Conservation (phyloP, 1,140 invertebrate genomes). For the Danaus plexippus region DNA sequence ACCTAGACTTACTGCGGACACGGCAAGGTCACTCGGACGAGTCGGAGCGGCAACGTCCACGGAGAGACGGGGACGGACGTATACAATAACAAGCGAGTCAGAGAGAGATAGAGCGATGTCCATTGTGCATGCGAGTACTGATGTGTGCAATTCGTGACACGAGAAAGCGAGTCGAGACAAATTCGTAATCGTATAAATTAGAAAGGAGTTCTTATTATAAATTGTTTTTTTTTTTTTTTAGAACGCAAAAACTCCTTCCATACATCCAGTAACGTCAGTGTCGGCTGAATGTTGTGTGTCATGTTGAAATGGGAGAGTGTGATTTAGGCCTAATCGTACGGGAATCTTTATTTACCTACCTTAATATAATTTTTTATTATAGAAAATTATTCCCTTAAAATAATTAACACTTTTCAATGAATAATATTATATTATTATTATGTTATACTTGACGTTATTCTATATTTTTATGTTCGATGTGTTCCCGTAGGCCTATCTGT, state of each 20-base stretch:
- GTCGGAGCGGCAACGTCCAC: conserved; percentile 47
- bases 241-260: background rate
- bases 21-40: conserved; percentile 50
- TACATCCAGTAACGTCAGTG: background rate
- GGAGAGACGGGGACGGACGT: conserved; percentile 25
- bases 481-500: too few species aligned
- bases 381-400: too few species aligned
- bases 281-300: too few species aligned
- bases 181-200: conserved; percentile 38
- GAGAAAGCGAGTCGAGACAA: conserved; percentile 57
- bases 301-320: too few species aligned
- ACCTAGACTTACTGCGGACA: conserved; percentile 39
- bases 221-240: conserved; percentile 11
- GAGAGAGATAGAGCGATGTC: conserved; percentile 42
- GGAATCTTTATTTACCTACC: conserved; percentile 29
- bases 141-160: conserved; percentile 57
- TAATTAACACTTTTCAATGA: too few species aligned
- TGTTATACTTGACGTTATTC: too few species aligned
- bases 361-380: conserved; percentile 8
- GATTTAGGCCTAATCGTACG: conserved; percentile 20
- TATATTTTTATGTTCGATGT: too few species aligned
- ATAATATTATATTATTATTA: too few species aligned
- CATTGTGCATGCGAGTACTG: conserved; percentile 64
- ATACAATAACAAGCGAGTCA: conserved; percentile 5
- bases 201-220: conserved; percentile 20